Evolutionary conservation across 92 coral and sea anemone species (phyloP).

Genomic region (Isaurus tuberculatus): DNA sequence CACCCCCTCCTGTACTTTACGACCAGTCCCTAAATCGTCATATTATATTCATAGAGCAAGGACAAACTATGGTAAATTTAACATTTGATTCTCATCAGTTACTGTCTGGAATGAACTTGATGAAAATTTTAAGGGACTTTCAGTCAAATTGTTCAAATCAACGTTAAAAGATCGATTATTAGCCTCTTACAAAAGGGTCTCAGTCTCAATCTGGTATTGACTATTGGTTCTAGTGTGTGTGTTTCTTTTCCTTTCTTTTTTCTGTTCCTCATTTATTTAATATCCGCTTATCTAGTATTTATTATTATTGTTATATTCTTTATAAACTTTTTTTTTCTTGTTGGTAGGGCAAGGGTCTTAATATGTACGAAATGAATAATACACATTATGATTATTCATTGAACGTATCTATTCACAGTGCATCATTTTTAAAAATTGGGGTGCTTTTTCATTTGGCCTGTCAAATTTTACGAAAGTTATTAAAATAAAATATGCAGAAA

Average conservation of each 20-base stretch:
- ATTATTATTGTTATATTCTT: neutral
- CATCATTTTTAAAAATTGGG: too few relatives aligned
- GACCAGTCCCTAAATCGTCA: too few relatives aligned
- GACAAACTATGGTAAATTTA: neutral
- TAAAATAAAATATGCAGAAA: too few relatives aligned
- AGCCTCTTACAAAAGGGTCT: neutral
- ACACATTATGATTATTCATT: too few relatives aligned
- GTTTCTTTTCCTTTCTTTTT: neutral
- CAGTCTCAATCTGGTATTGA: conserved; percentile 9
- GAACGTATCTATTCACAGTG: too few relatives aligned
- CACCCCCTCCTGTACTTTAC: too few relatives aligned
- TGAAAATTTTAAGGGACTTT: conserved; percentile 17
- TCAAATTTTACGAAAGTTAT: too few relatives aligned
- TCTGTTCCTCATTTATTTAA: neutral
- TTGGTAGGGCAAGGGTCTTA: too few relatives aligned
- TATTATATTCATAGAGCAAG: too few relatives aligned
- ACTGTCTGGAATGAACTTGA: conserved; percentile 17
- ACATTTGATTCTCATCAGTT: neutral
- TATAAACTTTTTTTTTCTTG: neutral
- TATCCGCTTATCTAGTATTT: neutral
- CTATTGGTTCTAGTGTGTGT: conserved; percentile 11
- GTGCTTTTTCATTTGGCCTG: too few relatives aligned
- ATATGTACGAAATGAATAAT: too few relatives aligned
- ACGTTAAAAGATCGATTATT: neutral
- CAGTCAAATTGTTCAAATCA: conserved; percentile 17